phyloP scores from a whole-genome alignment of 2,113 vertebrate genomes.

The Chelonoidis abingdonii region DNA sequence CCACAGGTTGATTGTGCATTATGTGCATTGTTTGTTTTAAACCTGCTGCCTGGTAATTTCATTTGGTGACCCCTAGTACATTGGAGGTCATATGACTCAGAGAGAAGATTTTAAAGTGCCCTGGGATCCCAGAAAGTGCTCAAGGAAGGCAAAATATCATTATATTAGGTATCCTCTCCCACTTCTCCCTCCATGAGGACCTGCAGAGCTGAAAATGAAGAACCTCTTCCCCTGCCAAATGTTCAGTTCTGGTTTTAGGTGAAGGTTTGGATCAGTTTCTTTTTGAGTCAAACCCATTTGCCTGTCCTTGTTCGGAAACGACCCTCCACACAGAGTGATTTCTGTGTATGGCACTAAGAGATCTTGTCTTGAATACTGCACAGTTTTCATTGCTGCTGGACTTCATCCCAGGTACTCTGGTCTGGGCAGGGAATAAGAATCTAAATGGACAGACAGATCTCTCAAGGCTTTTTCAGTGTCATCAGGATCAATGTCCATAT shows the following conservation, averaged over 20 bases:
- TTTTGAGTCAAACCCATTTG: not conserved
- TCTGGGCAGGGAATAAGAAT: not conserved
- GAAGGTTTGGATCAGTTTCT: constrained; percentile 11
- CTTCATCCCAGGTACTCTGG: not conserved
- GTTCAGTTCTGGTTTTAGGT: constrained; percentile 3
- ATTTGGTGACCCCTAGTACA: too few species aligned
- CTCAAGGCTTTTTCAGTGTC: not conserved
- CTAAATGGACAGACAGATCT: not conserved
- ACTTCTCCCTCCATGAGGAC: constrained; percentile 23
- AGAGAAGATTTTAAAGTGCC: constrained; percentile 30
- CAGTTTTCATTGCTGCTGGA: constrained; percentile 21
- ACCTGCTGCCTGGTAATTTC: too few species aligned
- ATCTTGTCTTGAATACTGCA: not conserved
- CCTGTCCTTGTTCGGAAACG: not conserved
- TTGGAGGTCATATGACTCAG: not conserved
- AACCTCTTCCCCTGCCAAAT: not conserved
- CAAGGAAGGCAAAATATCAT: not conserved
- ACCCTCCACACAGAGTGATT: constrained; percentile 17
- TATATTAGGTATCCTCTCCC: not conserved
- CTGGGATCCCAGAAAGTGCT: constrained; percentile 1
- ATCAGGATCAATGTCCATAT: not conserved
- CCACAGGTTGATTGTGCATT: too few species aligned
- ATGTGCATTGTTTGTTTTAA: too few species aligned
- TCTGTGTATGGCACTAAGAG: not conserved
- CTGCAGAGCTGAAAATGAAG: constrained; percentile 2